A percentile compares a stretch with the other conserved stretches of the same genome.
Evolutionary conservation across 2,888 invertebrate genomes (phyloP).

Genomic region (Caenorhabditis doughertyi): DNA sequence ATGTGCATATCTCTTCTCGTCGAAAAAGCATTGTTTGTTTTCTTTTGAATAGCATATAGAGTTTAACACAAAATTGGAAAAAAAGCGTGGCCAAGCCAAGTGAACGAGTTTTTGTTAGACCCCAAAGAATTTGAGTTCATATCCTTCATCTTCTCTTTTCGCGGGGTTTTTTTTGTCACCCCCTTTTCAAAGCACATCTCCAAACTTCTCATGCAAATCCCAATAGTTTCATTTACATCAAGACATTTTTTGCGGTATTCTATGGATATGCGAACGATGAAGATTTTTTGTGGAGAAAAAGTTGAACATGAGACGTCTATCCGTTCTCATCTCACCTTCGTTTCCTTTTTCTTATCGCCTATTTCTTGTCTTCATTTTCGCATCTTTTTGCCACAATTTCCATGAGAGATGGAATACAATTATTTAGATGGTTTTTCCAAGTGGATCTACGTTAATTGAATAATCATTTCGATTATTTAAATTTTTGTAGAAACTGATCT

Average conservation of each 20-base stretch:
- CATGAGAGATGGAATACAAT: slow-evolving; percentile 27
- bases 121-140: slow-evolving; percentile 32
- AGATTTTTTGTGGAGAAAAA: neutral
- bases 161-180: neutral
- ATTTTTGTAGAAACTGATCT: no score
- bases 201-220: neutral
- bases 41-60: slow-evolving; percentile 33
- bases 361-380: slow-evolving; percentile 52
- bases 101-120: slow-evolving; percentile 5
- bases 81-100: slow-evolving; percentile 5
- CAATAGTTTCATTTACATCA: neutral
- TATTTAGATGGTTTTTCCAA: slow-evolving; percentile 22
- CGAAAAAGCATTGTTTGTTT: slow-evolving; percentile 42
- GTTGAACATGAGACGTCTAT: slow-evolving; percentile 54
- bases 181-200: slow-evolving; percentile 14
- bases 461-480: no score
- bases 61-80: slow-evolving; percentile 45
- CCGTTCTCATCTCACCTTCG: slow-evolving; percentile 61
- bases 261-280: neutral
- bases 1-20: slow-evolving; percentile 47
- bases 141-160: slow-evolving; percentile 11
- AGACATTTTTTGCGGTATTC: neutral
- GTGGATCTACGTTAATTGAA: no score
- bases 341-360: slow-evolving; percentile 53
- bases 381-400: slow-evolving; percentile 60